Evolutionary conservation across 2,113 vertebrate genomes (phyloP).

Genomic region (Brienomyrus longianalis): DNA sequence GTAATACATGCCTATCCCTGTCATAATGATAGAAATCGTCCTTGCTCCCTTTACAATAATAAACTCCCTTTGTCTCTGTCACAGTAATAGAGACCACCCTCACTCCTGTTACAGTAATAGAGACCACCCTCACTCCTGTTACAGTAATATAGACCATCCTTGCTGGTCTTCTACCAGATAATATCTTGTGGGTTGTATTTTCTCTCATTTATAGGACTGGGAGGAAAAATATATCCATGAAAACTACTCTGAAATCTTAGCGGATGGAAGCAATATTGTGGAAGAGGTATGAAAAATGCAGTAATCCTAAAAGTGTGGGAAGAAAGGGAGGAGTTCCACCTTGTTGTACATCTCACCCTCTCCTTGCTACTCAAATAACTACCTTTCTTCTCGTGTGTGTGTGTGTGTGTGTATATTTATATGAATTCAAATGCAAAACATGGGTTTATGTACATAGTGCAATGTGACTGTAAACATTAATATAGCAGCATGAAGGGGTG

Average conservation of each 20-base stretch:
- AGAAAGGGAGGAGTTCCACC: not conserved
- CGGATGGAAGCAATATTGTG: conserved; percentile 34
- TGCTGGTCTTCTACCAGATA: conserved; percentile 68
- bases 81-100: not conserved
- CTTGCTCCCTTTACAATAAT: not conserved
- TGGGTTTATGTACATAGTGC: too few relatives aligned
- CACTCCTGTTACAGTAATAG: conserved; percentile 48
- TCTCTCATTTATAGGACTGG: conserved; percentile 57
- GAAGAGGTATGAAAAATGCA: conserved; percentile 56
- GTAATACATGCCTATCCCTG: not conserved
- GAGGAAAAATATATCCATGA: conserved; percentile 68
- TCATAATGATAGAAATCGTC: not conserved
- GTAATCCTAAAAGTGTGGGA: not conserved
- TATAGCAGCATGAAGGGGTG: too few relatives aligned
- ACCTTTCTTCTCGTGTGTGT: too few relatives aligned
- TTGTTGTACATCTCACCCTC: not conserved
- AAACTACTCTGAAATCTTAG: conserved; percentile 63
- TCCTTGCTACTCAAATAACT: not conserved
- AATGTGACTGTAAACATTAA: too few relatives aligned
- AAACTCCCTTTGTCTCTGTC: not conserved
- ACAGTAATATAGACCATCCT: conserved; percentile 43
- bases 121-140: conserved; percentile 19
- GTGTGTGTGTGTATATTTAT: too few relatives aligned
- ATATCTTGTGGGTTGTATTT: conserved; percentile 26
- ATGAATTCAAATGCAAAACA: too few relatives aligned